Evolutionary conservation across 2,888 invertebrate genomes (phyloP).

Genomic region (Xanthorhoe designata): DNA sequence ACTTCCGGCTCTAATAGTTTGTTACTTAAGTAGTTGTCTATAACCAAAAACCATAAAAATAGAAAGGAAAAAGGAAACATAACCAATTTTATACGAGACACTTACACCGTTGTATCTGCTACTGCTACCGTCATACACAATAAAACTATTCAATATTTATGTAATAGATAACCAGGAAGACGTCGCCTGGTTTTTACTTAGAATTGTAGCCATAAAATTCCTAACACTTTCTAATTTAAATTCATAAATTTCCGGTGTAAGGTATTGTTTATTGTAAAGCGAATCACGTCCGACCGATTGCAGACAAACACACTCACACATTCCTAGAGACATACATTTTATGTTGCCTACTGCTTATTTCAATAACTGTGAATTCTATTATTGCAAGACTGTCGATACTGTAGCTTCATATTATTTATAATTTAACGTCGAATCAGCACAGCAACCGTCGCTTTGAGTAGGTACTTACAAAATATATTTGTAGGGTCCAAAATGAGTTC

Average conservation of each 20-base stretch:
- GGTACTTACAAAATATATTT: not conserved
- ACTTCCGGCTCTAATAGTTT: conserved; percentile 16
- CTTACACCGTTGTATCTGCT: conserved; percentile 56
- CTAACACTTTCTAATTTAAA: conserved; percentile 85
- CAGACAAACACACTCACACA: conserved; percentile 67
- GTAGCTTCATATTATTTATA: not conserved
- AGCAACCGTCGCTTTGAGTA: not conserved
- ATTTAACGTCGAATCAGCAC: not conserved
- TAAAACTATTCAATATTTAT: conserved; percentile 70
- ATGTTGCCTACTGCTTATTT: conserved; percentile 44
- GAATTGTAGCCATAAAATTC: conserved; percentile 73
- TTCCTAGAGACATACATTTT: conserved; percentile 62
- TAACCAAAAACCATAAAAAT: conserved; percentile 41
- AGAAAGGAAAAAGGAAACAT: conserved; percentile 50
- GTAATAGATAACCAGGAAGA: conserved; percentile 67
- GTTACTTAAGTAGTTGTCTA: conserved; percentile 8
- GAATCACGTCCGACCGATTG: conserved; percentile 78
- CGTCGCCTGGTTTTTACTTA: conserved; percentile 48
- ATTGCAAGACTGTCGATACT: conserved; percentile 25
- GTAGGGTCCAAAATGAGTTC: not conserved
- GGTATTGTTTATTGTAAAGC: conserved; percentile 68
- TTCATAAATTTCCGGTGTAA: conserved; percentile 85
- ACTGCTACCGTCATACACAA: conserved; percentile 61
- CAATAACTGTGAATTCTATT: conserved; percentile 46
- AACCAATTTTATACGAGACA: conserved; percentile 49